Evolutionary conservation across 2,888 invertebrate genomes (phyloP), one percentile per base, ranked within the genome.

Genomic region (Chaetogeoica ovagalla): DNA sequence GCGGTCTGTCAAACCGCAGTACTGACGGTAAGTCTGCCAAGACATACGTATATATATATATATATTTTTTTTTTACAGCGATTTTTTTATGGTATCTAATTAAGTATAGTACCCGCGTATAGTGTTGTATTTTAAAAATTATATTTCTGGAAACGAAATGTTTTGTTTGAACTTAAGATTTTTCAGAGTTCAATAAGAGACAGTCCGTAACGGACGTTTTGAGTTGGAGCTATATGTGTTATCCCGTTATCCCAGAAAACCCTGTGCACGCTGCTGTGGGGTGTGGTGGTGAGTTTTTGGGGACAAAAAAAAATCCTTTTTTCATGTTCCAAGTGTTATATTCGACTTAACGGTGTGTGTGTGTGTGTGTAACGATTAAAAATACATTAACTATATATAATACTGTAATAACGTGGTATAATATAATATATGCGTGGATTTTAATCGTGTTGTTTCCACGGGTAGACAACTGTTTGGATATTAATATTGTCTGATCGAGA

Each of bases 1-100:
- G 91, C 83, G 91, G 91, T 81, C 88, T 92, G 15, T 83, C 74
- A 57, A 81, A 81, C 62, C 77, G 72, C 43, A 81, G 60, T 66
- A 57, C 48, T 71, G 83, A 84, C 83, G 83, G 82, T 84, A 84
- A 83, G 83, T 86, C 85, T 19, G 19, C 43, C 9, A 65, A 57
- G 11, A 63, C 21, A 52, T 15, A 30, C 15, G 21, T 21, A 11
- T 21, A 21, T 19, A 19, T 55, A 19, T 48, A 19, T 55, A 4
- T 55, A 5, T 19, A 52, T 52, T 52, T 52, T 5, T 52, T 37
- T 52, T 70, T 71, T 57, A 19, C 39, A 55, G 21, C 39, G 39
- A 23, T 70, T 60, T n/a, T n/a, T n/a, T n/a, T 60, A 17, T 59
- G 37, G 8, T 43, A 7, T 43, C 43, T 43, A 7, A 21, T 65